phyloP scores from a whole-genome alignment of 2,888 invertebrate species.

The Lithophane socia region DNA sequence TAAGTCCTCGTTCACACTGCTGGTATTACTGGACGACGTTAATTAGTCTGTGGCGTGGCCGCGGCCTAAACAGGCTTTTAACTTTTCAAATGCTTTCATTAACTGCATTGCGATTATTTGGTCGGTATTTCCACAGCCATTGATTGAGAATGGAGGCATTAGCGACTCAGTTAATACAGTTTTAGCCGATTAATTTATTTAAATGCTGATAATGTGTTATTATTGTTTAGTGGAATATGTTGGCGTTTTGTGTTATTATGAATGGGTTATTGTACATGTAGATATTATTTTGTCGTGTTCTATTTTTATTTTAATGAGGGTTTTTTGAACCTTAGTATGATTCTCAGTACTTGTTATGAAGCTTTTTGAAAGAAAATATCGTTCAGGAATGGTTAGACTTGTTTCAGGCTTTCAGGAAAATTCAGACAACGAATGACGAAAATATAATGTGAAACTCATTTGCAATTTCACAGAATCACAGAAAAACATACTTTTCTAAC shows the following conservation, averaged over 20 bases:
- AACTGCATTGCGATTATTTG: conserved; percentile 83
- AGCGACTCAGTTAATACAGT: conserved; percentile 69
- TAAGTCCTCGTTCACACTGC: conserved; percentile 86
- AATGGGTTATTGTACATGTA: not conserved
- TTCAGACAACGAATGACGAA: not conserved
- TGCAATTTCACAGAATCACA: not conserved
- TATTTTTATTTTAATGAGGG: not conserved
- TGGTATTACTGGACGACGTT: conserved; percentile 81
- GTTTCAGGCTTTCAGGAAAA: not conserved
- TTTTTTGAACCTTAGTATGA: conserved; percentile 18
- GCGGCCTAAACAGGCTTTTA: conserved; percentile 85
- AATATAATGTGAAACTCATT: not conserved
- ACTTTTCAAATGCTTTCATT: conserved; percentile 89
- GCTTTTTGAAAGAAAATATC: not conserved
- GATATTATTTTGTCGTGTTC: not conserved
- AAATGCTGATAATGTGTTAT: conserved; percentile 58
- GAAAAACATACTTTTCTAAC: not conserved
- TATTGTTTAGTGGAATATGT: conserved; percentile 40
- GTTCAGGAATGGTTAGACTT: not conserved
- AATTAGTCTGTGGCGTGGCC: conserved; percentile 83
- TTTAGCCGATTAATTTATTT: conserved; percentile 75
- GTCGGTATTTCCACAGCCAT: conserved; percentile 73
- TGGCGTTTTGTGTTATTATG: conserved; percentile 22
- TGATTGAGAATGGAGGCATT: conserved; percentile 81
- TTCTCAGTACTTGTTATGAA: not conserved